A percentile compares a stretch with the other conserved stretches of the same genome.
Evolutionary conservation across 2,888 invertebrate species (phyloP).

Genomic region (Ypsolopha sequella): DNA sequence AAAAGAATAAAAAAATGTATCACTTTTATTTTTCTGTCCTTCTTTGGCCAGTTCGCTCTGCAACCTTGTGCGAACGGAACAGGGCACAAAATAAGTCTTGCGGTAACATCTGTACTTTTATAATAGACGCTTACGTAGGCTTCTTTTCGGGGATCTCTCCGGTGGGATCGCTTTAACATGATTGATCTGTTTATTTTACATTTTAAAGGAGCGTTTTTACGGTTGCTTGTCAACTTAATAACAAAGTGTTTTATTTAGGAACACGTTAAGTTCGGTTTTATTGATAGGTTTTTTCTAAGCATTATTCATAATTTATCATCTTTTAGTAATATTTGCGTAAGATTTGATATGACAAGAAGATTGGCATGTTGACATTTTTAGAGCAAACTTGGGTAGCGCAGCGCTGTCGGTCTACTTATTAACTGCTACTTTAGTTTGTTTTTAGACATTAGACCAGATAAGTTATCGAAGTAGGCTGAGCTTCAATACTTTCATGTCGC

Average conservation of each 20-base stretch:
- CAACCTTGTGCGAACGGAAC: constrained; percentile 35
- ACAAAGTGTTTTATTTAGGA: constrained; percentile 67
- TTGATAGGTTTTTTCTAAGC: constrained; percentile 67
- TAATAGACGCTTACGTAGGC: constrained; percentile 69
- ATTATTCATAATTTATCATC: constrained; percentile 34
- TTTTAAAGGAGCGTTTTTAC: constrained; percentile 71
- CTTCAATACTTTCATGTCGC: too few species aligned
- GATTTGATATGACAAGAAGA: too few species aligned
- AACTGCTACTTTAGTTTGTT: too few species aligned
- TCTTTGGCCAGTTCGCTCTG: constrained; percentile 21
- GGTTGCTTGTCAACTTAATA: constrained; percentile 71
- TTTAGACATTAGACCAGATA: too few species aligned
- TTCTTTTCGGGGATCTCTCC: constrained; percentile 66
- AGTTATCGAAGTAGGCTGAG: too few species aligned
- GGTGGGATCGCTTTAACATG: constrained; percentile 69
- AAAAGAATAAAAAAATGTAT: constrained; percentile 60
- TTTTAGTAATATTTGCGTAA: not conserved
- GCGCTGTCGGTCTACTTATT: too few species aligned
- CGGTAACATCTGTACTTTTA: constrained; percentile 66
- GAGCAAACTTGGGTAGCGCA: too few species aligned
- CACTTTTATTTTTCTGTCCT: constrained; percentile 54
- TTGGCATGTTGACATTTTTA: too few species aligned
- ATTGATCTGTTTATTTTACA: constrained; percentile 72
- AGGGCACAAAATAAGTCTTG: constrained; percentile 48
- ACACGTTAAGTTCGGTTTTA: constrained; percentile 66